Conservation (phyloP, 2,888 invertebrate species). For the Himalopsyche tibetana region DNA sequence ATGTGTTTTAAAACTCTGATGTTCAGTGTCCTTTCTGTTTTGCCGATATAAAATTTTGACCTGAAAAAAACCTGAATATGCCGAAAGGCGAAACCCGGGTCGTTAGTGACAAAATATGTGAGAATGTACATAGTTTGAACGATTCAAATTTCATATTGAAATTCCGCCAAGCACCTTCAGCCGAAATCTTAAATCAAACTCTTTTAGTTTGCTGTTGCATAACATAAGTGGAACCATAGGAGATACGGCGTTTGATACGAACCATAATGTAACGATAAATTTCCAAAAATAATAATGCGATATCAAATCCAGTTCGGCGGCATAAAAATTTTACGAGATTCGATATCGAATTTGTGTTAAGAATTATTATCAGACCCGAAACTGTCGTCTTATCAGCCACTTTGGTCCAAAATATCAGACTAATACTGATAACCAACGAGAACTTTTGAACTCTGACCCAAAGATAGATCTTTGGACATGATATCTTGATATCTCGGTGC, state of each 20-base stretch:
- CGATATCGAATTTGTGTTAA: slow-evolving; percentile 36
- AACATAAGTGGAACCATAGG: not conserved
- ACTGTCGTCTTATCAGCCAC: slow-evolving; percentile 48
- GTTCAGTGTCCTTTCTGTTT: no score
- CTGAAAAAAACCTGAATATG: no score
- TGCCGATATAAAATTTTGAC: no score
- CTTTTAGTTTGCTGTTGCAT: not conserved
- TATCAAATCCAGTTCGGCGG: slow-evolving; percentile 31
- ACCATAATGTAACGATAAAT: slow-evolving; percentile 20
- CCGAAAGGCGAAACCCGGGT: no score
- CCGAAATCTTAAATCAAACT: no score
- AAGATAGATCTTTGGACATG: slow-evolving; percentile 56
- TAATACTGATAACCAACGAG: slow-evolving; percentile 53
- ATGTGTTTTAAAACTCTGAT: no score
- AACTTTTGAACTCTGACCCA: slow-evolving; percentile 56
- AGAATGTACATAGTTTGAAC: no score
- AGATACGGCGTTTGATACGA: not conserved
- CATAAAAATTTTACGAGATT: not conserved
- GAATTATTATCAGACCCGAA: slow-evolving; percentile 1
- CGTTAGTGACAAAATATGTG: no score
- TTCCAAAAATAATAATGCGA: slow-evolving; percentile 23
- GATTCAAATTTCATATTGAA: no score
- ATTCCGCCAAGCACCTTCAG: no score
- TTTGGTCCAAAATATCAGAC: slow-evolving; percentile 54
- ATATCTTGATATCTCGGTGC: slow-evolving; percentile 30